Base-by-base conservation (phyloP, 1,140 invertebrate genomes). In the Acyrthosiphon pisum region DNA sequence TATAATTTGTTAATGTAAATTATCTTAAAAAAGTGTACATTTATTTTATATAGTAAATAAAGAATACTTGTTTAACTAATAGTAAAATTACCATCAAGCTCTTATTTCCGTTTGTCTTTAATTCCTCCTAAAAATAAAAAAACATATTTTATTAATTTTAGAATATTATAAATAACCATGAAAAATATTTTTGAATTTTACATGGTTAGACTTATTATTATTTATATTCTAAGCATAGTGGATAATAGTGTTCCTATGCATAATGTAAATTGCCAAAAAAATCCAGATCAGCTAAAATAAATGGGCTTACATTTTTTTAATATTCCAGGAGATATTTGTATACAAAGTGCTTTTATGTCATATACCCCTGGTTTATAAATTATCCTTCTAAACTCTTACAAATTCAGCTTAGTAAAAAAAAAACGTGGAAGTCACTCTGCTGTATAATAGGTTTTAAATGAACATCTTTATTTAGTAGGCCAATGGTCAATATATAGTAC, bases 51-150 rank as follows among this genome's bases (percentile, higher is more conserved):
- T 0, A 48, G 48, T 48, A 87, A 87, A 30, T 22, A n/a, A 48
- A 30, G 48, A 46, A 87, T 48, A 53, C 2, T 53, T 88, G 7
- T 90, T 41, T 7, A 18, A 93, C 35, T 68, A 68, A 68, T 56
- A 93, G 14, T 68, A 68, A n/a, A n/a, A 18, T 83, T 86, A 93
- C 91, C 91, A 93, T 93, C 46, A 93, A 93, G 48, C 76, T 93
- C 23, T 56, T 93, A 37, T 46, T 84, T 93, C n/a, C 20, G 26
- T 86, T 41, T 56, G 48, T 93, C 48, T 93, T 86, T 86, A 93
- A 44, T 86, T 93, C 81, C 81, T 93, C 35, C 91, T 93, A 86
- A 86, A 93, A 56, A 41, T 41, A 18, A 86, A 76, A 91, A 35
- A 83, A 35, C 18, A 35, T 88, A 20, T 48, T 30, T 18, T 46